Evolutionary conservation across 23 tunicate species (phyloP).

Genomic region (Trididemnum clinides): DNA sequence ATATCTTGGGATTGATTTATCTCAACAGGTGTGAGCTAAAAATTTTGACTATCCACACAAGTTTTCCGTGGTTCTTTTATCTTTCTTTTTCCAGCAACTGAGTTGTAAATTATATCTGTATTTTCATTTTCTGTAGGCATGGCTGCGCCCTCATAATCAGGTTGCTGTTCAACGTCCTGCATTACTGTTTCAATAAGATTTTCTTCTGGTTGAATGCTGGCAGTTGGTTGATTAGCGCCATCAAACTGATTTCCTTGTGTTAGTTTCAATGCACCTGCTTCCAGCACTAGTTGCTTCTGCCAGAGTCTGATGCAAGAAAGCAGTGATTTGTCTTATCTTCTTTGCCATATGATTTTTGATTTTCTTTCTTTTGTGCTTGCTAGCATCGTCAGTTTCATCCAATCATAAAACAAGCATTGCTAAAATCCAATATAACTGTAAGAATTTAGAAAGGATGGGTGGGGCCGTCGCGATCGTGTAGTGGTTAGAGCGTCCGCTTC

Average conservation of each 20-base stretch:
- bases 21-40: background rate
- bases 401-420: too few relatives aligned
- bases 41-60: background rate
- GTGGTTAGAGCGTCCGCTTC: too few relatives aligned
- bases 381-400: too few relatives aligned
- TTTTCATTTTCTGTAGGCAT: background rate
- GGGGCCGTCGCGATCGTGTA: too few relatives aligned
- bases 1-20: too few relatives aligned
- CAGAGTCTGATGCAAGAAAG: too few relatives aligned
- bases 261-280: too few relatives aligned
- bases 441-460: too few relatives aligned
- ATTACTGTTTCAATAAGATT: too few relatives aligned
- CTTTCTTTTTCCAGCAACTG: background rate
- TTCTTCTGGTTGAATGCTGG: background rate
- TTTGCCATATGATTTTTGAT: background rate
- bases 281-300: too few relatives aligned
- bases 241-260: background rate
- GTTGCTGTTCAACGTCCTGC: too few relatives aligned
- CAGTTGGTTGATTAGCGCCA: background rate
- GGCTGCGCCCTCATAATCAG: background rate
- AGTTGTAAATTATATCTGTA: background rate
- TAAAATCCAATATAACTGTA: too few relatives aligned
- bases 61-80: background rate
- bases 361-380: background rate
- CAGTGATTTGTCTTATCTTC: background rate